A percentile compares a stretch with the other conserved stretches of the same genome.
Conservation (phyloP, 2,113 vertebrate genomes). For the Heloderma charlesbogerti region DNA sequence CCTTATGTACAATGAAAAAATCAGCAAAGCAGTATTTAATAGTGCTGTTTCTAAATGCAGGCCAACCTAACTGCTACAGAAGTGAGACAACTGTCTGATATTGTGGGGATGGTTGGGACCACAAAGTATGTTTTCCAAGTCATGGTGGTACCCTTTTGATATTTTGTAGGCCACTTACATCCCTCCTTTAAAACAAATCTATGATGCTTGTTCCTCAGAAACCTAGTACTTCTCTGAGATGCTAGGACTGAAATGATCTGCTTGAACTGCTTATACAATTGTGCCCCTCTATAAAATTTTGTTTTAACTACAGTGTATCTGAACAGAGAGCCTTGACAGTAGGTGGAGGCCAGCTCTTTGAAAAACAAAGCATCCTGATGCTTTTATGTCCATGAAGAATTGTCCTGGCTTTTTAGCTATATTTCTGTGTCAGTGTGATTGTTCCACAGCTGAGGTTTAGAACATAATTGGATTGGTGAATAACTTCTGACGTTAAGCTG, state of each 20-base stretch:
- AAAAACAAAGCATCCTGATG: background rate
- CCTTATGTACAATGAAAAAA: background rate
- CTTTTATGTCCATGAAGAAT: background rate
- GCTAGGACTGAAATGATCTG: background rate
- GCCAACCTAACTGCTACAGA: accelerated
- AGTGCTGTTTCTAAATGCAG: accelerated
- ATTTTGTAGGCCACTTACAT: background rate
- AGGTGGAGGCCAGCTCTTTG: background rate
- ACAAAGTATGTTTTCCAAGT: accelerated
- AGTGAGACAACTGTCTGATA: accelerated
- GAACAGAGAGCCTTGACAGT: background rate
- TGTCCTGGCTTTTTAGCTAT: constrained; percentile 9
- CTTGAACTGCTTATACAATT: background rate
- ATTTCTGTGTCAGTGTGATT: background rate
- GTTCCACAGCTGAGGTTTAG: background rate
- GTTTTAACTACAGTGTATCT: accelerated
- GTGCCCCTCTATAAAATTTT: background rate
- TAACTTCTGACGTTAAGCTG: background rate
- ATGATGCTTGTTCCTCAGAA: background rate
- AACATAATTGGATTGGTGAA: background rate
- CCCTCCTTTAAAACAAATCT: background rate
- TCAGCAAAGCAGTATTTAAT: accelerated
- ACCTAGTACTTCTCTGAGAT: background rate
- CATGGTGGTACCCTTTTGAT: background rate
- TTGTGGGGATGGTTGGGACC: accelerated